A percentile compares a stretch with the other conserved stretches of the same genome.
Conservation (phyloP, 2,113 vertebrate genomes). For the Odocoileus virginianus region DNA sequence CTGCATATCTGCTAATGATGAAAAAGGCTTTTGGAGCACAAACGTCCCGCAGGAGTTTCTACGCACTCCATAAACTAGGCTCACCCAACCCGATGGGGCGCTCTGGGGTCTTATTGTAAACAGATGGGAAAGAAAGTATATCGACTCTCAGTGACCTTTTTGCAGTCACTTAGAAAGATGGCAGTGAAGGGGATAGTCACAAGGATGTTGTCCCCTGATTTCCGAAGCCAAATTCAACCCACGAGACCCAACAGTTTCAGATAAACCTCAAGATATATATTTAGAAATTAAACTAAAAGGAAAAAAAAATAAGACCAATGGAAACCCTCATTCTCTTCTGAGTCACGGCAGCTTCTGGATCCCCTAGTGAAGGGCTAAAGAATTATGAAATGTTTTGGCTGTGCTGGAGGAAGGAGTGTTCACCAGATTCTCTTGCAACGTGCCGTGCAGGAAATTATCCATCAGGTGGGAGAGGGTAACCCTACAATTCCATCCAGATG, state of each 20-base stretch:
- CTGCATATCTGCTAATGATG: neutral
- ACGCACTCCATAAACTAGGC: neutral
- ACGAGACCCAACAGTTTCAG: neutral
- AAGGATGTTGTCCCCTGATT: neutral
- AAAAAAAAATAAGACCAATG: neutral
- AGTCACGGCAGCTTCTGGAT: slow-evolving; percentile 55
- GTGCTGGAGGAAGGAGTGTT: slow-evolving; percentile 67
- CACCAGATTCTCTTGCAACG: slow-evolving; percentile 73
- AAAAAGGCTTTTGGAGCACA: neutral
- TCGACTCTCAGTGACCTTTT: neutral
- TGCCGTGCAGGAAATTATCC: slow-evolving; percentile 81
- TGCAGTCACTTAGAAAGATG: neutral
- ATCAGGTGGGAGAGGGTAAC: slow-evolving; percentile 72
- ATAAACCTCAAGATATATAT: slow-evolving; percentile 31
- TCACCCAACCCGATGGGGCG: neutral
- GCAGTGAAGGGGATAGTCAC: neutral
- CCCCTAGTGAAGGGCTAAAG: neutral
- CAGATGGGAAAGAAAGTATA: neutral
- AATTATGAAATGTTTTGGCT: slow-evolving; percentile 49
- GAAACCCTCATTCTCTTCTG: slow-evolving; percentile 45
- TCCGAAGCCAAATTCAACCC: neutral
- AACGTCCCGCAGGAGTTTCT: neutral
- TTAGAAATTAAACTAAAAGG: neutral
- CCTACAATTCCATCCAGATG: slow-evolving; percentile 74
- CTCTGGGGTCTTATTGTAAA: slow-evolving; percentile 21